These are phyloP conservation scores for Otus scops DNA, from an alignment of 2,797 vertebrate species.

Conservation along the genomic window DNA sequence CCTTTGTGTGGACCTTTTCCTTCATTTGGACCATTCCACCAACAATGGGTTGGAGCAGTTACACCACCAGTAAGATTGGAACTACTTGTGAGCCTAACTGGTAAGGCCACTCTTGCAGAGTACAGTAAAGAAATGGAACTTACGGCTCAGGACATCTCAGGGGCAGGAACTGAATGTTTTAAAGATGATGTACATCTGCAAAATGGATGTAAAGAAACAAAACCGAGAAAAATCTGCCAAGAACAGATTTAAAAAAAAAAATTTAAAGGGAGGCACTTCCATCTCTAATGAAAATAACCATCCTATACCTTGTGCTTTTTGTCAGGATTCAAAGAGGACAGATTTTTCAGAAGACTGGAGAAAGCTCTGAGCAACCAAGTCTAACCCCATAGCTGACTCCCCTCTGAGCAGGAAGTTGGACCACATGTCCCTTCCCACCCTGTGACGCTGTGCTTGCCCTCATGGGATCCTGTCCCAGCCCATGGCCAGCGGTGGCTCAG, in stretches of 20 bases:
- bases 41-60: conserved; percentile 89
- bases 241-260: not conserved
- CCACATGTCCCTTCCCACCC: not conserved
- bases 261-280: not conserved
- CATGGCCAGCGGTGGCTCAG: not conserved
- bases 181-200: not conserved
- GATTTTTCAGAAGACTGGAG: not conserved
- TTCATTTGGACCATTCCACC: conserved; percentile 91
- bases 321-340: not conserved
- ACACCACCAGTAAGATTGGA: conserved; percentile 90
- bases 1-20: conserved; percentile 89
- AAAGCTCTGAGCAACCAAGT: not conserved
- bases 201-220: not conserved
- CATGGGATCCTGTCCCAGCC: not conserved
- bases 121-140: not conserved
- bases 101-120: conserved; percentile 73
- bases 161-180: not conserved
- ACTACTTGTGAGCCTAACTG: conserved; percentile 94
- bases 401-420: not conserved
- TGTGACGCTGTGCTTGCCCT: accelerated
- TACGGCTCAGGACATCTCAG: not conserved
- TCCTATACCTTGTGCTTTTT: not conserved
- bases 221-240: not conserved
- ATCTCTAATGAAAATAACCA: not conserved
- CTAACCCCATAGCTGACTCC: not conserved